Evolutionary conservation across 2,113 vertebrate genomes (phyloP), one percentile per base, ranked within the genome.

Genomic region (Corynorhinus townsendii): DNA sequence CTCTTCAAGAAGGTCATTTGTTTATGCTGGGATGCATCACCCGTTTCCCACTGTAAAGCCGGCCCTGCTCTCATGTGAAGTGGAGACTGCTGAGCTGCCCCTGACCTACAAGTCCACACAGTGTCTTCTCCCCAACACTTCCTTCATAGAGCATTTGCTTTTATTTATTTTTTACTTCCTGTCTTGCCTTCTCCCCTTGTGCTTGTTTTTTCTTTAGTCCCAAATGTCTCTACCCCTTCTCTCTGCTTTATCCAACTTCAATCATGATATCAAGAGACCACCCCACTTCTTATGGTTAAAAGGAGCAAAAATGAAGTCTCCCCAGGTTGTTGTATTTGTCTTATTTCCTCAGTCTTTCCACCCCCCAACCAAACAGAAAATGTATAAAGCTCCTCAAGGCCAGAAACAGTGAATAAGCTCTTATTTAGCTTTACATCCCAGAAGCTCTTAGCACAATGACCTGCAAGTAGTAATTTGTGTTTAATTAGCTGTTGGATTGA

Each of bases 1-100:
- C 30, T 56, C 87, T 69, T 69, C 38, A 47, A 81, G 91, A 87
- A 86, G 62, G 66, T 20, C 87, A 72, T 96, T 97, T 95, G 93
- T 97, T 96, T 96, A 84, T 79, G 72, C 82, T 71, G 71, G 1
- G 85, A 69, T 56, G 43, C 49, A 33, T 79, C 88, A 45, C 88
- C 94, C 35, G 0, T 96, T 97, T 95, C 95, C 88, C 92, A 90
- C 90, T 86, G 88, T 54, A 87, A 84, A 93, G 24, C 17, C 72
- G 43, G 56, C 59, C 73, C 54, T 19, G 71, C 89, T 96, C 86
- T 94, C 90, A 33, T 92, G 86, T 90, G 90, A 95, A 92, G 81
- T 89, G 0, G 28, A 52, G 81, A 28, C 5, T 33, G 49, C 30
- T 77, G 59, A 93, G 87, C 90, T 15, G 38, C 72, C 80, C 49